Percentiles rank a stretch among this genome's conserved stretches.
Evolutionary conservation across 2,797 vertebrate species (phyloP).

Genomic region (Macropus fuliginosus): DNA sequence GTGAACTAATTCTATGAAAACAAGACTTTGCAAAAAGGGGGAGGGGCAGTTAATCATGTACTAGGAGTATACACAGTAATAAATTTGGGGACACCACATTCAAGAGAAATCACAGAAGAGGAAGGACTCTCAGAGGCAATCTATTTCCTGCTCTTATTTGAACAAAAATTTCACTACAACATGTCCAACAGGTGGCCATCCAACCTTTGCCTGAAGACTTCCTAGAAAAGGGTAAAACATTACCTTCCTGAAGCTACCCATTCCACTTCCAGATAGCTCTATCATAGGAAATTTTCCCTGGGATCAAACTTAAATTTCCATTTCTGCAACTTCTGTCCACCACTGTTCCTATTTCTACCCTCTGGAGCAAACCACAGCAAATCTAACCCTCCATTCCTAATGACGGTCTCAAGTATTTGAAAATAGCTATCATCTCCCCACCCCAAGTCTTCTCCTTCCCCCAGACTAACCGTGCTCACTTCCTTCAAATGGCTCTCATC

Average conservation of each 20-base stretch:
- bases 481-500: background rate
- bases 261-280: background rate
- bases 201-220: background rate
- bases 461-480: background rate
- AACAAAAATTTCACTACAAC: background rate
- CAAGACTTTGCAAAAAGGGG: background rate
- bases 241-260: background rate
- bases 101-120: background rate
- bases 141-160: background rate
- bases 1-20: no score
- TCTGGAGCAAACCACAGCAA: background rate
- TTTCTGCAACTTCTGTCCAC: background rate
- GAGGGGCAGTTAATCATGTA: background rate
- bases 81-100: background rate
- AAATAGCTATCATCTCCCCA: background rate
- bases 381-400: background rate
- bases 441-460: background rate
- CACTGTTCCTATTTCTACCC: background rate
- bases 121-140: background rate
- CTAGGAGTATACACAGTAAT: background rate
- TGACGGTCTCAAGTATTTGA: background rate
- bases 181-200: background rate
- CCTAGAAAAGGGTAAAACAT: background rate
- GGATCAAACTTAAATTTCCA: background rate
- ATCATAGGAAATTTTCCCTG: background rate